A percentile compares a stretch with the other conserved stretches of the same genome.
phyloP scores from a whole-genome alignment of 2,888 invertebrate genomes.

The Drosophila imparisetae region DNA sequence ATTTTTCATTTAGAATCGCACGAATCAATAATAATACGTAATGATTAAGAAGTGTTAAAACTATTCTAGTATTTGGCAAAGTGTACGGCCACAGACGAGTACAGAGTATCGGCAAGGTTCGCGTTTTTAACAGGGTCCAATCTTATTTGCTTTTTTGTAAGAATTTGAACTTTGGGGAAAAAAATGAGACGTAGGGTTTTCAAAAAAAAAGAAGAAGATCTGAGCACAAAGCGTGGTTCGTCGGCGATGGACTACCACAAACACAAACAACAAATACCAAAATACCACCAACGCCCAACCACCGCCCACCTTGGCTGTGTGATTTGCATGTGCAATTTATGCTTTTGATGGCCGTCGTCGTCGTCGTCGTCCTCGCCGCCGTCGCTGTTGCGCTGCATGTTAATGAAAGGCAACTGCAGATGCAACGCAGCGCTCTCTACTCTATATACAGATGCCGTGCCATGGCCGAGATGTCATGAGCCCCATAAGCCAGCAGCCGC shows the following conservation, averaged over 20 bases:
- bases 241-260: constrained; percentile 13
- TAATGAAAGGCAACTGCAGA: constrained; percentile 76
- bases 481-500: constrained; percentile 31
- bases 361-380: constrained; percentile 3
- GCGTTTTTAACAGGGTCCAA: too few species aligned
- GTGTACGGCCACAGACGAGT: background rate
- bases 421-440: constrained; percentile 39
- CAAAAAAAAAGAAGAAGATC: constrained; percentile 11
- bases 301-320: constrained; percentile 43
- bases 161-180: constrained; percentile 41
- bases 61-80: background rate
- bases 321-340: constrained; percentile 77
- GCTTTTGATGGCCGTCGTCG: constrained; percentile 69
- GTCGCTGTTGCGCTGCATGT: constrained; percentile 42
- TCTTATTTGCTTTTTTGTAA: constrained; percentile 18
- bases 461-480: constrained; percentile 50
- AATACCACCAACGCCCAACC: constrained; percentile 4
- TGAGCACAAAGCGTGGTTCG: constrained; percentile 32
- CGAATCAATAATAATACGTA: background rate
- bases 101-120: background rate
- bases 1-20: background rate
- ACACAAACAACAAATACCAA: background rate
- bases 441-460: constrained; percentile 36
- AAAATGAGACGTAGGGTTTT: constrained; percentile 15
- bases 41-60: background rate